phyloP scores from a whole-genome alignment of 2,113 vertebrate genomes.

The Ginglymostoma cirratum region DNA sequence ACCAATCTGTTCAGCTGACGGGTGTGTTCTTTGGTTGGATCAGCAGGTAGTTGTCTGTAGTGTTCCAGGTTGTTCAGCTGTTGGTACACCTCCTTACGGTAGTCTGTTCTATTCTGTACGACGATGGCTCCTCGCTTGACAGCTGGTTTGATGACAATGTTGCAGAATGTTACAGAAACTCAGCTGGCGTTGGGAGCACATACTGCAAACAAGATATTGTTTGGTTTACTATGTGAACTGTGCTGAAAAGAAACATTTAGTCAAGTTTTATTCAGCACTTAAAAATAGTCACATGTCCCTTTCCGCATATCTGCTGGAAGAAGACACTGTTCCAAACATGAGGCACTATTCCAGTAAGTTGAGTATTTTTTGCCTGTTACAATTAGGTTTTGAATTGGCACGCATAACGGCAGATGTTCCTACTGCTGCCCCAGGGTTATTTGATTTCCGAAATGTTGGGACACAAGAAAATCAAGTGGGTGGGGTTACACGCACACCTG shows the following conservation, averaged over 20 bases:
- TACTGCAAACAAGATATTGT: not conserved
- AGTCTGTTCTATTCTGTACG: too few species aligned
- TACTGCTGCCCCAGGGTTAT: not conserved
- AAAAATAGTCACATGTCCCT: not conserved
- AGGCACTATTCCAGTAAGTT: not conserved
- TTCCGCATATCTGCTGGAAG: not conserved
- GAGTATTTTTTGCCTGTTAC: not conserved
- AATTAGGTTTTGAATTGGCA: not conserved
- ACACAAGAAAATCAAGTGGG: not conserved
- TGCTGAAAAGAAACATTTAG: not conserved
- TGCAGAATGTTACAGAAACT: too few species aligned
- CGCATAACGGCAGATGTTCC: not conserved
- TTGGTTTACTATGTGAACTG: not conserved
- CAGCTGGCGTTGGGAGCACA: too few species aligned
- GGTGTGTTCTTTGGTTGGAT: too few species aligned
- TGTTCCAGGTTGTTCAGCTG: too few species aligned
- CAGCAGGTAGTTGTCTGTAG: too few species aligned
- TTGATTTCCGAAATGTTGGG: not conserved
- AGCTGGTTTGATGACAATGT: too few species aligned
- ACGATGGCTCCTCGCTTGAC: too few species aligned
- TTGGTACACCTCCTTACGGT: too few species aligned
- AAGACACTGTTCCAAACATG: not conserved
- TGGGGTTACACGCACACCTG: not conserved
- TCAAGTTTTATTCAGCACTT: too few species aligned
- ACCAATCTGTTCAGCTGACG: too few species aligned